phyloP scores from a whole-genome alignment of 2,888 invertebrate species.

The Eilema caniola region DNA sequence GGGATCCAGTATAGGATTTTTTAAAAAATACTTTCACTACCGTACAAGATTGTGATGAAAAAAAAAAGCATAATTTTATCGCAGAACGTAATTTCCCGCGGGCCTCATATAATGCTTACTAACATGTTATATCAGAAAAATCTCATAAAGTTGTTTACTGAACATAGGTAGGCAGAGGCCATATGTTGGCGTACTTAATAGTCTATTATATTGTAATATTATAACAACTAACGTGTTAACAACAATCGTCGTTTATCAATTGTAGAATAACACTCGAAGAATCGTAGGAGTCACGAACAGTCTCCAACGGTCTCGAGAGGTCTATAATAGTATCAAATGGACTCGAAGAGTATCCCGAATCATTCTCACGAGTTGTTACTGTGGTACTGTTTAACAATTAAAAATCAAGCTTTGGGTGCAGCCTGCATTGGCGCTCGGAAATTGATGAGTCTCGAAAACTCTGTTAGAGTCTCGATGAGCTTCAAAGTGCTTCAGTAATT shows the following conservation, averaged over 20 bases:
- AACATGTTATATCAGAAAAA: conserved; percentile 13
- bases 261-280: not conserved
- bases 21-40: conserved; percentile 9
- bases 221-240: not conserved
- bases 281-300: not conserved
- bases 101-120: conserved; percentile 9
- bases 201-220: not conserved
- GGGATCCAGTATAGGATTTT: not conserved
- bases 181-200: not conserved
- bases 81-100: conserved; percentile 15
- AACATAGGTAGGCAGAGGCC: not conserved
- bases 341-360: not conserved
- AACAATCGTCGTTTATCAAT: not conserved
- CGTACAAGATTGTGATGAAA: conserved; percentile 3
- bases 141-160: not conserved
- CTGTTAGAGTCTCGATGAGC: not conserved
- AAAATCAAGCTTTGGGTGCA: not conserved
- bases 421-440: not conserved
- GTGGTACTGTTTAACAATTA: not conserved
- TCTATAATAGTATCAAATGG: not conserved
- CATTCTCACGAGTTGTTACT: not conserved
- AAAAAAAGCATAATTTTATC: conserved; percentile 12
- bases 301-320: not conserved
- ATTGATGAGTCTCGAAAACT: not conserved
- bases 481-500: not conserved